phyloP scores from a whole-genome alignment of 1,140 invertebrate species.

The Uloborus diversus region DNA sequence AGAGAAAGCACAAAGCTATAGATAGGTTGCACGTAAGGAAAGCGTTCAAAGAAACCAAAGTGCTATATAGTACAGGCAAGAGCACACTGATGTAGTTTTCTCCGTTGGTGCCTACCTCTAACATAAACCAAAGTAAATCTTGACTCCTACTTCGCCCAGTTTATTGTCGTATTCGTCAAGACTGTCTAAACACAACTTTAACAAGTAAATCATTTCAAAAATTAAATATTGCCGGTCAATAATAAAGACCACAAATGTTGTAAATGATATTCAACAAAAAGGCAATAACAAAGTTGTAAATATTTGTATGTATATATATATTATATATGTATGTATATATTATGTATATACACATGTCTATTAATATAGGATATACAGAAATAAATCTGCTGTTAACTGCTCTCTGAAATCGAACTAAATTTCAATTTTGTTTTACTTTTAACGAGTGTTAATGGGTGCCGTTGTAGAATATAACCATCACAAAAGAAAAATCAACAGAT shows the following conservation, averaged over 20 bases:
- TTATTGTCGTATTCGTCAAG: slow-evolving; percentile 46
- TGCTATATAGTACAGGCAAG: background rate
- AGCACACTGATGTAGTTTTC: slow-evolving; percentile 37
- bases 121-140: slow-evolving; percentile 13
- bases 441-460: slow-evolving; percentile 34
- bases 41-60: background rate
- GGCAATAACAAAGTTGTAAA: slow-evolving; percentile 35
- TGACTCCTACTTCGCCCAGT: slow-evolving; percentile 42
- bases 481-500: slow-evolving; percentile 36
- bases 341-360: slow-evolving; percentile 23
- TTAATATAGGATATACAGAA: slow-evolving; percentile 1
- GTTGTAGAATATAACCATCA: slow-evolving; percentile 1
- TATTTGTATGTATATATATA: slow-evolving; percentile 41
- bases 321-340: slow-evolving; percentile 31
- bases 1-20: slow-evolving; percentile 38
- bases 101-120: slow-evolving; percentile 35
- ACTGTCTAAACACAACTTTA: slow-evolving; percentile 6
- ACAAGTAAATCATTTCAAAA: slow-evolving; percentile 27
- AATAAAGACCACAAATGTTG: background rate
- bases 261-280: slow-evolving; percentile 43
- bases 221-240: slow-evolving; percentile 28
- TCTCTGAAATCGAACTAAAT: background rate
- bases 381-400: background rate
- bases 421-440: slow-evolving; percentile 5
- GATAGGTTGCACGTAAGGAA: too few relatives aligned